Base-by-base conservation (phyloP, 1,140 invertebrate species). In the Cydia fagiglandana region DNA sequence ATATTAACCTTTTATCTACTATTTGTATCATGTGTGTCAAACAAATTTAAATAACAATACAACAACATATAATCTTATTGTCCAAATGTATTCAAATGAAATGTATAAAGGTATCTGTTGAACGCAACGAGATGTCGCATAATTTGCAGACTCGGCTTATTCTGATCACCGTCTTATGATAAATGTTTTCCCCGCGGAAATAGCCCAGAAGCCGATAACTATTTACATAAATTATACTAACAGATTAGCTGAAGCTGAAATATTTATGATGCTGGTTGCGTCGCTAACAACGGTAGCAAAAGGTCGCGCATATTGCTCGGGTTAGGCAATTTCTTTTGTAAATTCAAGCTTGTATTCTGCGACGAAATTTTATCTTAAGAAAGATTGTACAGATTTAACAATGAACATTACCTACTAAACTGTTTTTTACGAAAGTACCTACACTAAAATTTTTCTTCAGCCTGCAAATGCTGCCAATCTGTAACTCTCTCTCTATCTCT, bases 201-300 rank as follows among this genome's bases (percentile, higher is more conserved):
- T 84, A 78, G 78, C 81, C 80, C 79, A 82, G 83, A 77, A 84
- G 80, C 82, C 77, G 81, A 87, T 85, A 85, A 81, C 80, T 84
- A 87, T 90, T 88, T 83, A 78, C 86, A 87, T 89, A 85, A 87
- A 91, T 91, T 91, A 87, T 85, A 89, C 84, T 91, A 70, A 84
- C 85, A 90, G 80, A 91, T 91, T 82, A 82, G 81, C 83, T 84
- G 83, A 80, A 83, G 78, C 75, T 78, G 66, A 70, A 70, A 70
- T 70, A 70, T 70, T 70, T 70, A 70, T 70, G 66, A 70, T 38
- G 38, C 34, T 20, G 66, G 66, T 41, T 70, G 30, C 34, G 38
- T 38, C 66, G 66, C 30, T 70, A 70, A 70, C 66, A 70, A 70
- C 66, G 66, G 28, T 70, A 41, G 66, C 66, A 30, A 70, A 70